phyloP scores from a whole-genome alignment of 2,113 vertebrate species.

The Amblyopsis rosae region DNA sequence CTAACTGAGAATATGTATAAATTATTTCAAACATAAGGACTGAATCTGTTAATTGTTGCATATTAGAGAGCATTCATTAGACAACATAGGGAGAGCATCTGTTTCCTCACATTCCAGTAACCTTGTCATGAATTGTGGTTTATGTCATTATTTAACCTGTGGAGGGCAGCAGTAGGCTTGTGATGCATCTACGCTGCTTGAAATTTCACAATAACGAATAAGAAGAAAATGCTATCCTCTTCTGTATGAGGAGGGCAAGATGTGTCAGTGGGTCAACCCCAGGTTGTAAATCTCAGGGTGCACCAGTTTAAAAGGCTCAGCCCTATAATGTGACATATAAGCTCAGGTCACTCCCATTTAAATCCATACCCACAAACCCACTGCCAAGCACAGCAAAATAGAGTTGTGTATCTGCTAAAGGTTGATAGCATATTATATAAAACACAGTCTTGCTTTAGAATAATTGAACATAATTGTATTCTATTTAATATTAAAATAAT shows the following conservation, averaged over 20 bases:
- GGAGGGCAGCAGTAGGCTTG: constrained; percentile 60
- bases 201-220: constrained; percentile 34
- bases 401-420: neutral
- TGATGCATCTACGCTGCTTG: constrained; percentile 23
- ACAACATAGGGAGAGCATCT: too few relatives aligned
- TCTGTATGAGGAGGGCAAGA: neutral
- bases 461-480: neutral
- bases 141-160: constrained; percentile 29
- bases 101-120: too few relatives aligned
- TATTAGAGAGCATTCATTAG: too few relatives aligned
- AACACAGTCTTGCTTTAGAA: neutral
- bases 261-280: neutral
- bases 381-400: neutral
- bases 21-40: neutral
- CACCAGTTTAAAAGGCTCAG: neutral
- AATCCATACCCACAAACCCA: neutral
- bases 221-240: neutral
- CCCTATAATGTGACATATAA: neutral
- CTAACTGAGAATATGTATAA: too few relatives aligned
- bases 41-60: neutral
- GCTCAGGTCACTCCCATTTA: neutral
- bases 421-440: neutral
- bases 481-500: too few relatives aligned
- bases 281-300: neutral
- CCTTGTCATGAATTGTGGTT: neutral